These are phyloP conservation scores for Pristionchus exspectatus DNA, from an alignment of 2,888 invertebrate species.

Conservation along the genomic window DNA sequence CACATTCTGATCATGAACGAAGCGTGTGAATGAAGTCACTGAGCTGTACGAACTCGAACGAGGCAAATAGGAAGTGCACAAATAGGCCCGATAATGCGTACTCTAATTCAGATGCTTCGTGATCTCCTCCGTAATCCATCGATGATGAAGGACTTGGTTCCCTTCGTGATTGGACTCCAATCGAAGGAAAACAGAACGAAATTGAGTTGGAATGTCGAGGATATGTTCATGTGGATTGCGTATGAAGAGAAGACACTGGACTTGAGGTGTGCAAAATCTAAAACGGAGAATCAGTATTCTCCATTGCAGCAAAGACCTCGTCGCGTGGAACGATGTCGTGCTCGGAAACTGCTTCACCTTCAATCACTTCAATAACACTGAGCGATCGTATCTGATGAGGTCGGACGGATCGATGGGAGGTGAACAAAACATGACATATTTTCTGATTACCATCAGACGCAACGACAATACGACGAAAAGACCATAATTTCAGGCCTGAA, in stretches of 20 bases:
- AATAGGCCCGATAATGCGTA: too few relatives aligned
- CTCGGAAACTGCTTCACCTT: conserved; percentile 67
- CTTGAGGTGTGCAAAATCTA: conserved; percentile 42
- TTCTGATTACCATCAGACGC: neutral
- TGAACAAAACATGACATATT: neutral
- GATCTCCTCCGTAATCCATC: conserved; percentile 37
- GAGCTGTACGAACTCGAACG: too few relatives aligned
- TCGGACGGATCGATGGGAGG: conserved; percentile 55
- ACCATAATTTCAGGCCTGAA: conserved; percentile 54
- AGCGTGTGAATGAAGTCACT: too few relatives aligned
- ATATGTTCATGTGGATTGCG: conserved; percentile 61
- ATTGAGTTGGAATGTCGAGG: conserved; percentile 60
- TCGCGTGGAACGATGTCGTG: conserved; percentile 57
- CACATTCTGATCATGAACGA: neutral
- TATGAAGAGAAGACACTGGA: conserved; percentile 59
- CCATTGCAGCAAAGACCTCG: conserved; percentile 54
- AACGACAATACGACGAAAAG: neutral
- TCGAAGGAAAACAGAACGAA: conserved; percentile 56
- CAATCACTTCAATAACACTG: conserved; percentile 57
- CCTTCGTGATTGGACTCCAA: conserved; percentile 29
- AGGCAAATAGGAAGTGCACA: too few relatives aligned
- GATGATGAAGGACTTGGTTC: conserved; percentile 35
- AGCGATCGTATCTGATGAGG: conserved; percentile 7
- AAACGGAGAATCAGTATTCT: too few relatives aligned
- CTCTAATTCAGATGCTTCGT: neutral